These are phyloP conservation scores for Ciconia stormi DNA, from an alignment of 2,113 vertebrate species.

Conservation along the genomic window DNA sequence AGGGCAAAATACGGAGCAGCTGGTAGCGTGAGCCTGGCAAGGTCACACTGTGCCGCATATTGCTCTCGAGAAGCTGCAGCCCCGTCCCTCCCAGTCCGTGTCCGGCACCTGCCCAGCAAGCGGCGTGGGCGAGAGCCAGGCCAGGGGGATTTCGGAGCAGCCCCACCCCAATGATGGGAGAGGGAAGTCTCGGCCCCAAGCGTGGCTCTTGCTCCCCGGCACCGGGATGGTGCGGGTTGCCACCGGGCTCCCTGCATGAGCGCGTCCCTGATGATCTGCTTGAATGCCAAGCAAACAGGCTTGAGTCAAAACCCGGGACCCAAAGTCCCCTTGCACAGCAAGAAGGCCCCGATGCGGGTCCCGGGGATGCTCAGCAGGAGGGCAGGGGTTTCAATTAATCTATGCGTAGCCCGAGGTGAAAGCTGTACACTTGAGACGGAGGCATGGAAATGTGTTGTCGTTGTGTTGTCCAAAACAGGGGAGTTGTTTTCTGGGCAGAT, in stretches of 20 bases:
- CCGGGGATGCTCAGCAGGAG: neutral
- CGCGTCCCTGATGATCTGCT: neutral
- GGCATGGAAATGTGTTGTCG: neutral
- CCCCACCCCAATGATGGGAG: neutral
- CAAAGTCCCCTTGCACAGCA: too few relatives aligned
- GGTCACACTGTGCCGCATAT: fast-evolving
- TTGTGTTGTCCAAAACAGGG: too few relatives aligned
- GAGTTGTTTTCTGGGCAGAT: neutral
- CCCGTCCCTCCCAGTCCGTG: neutral
- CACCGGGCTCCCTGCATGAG: fast-evolving
- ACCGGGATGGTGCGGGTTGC: fast-evolving
- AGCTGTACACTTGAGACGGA: neutral
- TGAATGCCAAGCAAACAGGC: neutral
- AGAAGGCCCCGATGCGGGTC: fast-evolving
- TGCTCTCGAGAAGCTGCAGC: neutral
- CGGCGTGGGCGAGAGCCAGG: fast-evolving
- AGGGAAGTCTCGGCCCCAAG: fast-evolving
- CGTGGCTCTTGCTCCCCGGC: fast-evolving
- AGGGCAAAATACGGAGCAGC: neutral
- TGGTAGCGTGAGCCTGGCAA: neutral
- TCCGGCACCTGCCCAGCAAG: neutral
- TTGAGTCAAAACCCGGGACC: neutral
- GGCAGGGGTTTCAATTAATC: neutral
- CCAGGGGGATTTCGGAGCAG: fast-evolving
- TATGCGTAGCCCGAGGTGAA: neutral